These are phyloP conservation scores for Myocastor coypus DNA, from an alignment of 2,113 vertebrate species.

Conservation along the genomic window DNA sequence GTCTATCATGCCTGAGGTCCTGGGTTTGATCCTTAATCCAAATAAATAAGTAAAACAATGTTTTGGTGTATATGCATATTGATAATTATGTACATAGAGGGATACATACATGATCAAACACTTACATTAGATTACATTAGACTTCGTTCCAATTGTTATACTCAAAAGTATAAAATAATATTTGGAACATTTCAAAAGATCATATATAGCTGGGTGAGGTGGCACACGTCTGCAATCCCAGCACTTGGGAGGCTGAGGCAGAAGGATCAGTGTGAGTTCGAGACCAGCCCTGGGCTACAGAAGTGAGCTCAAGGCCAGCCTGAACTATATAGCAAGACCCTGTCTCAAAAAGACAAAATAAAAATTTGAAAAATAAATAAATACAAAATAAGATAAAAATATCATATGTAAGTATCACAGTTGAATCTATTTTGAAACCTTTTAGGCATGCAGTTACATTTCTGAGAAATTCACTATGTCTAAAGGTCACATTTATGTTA, in stretches of 20 bases:
- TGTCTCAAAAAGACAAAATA: no score
- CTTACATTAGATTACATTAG: not conserved
- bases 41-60: not conserved
- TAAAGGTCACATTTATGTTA: conserved; percentile 4
- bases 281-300: no score
- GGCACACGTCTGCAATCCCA: no score
- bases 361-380: no score
- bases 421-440: not conserved
- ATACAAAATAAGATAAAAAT: not conserved
- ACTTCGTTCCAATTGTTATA: not conserved
- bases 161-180: not conserved
- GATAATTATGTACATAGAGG: not conserved
- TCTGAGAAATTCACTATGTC: not conserved
- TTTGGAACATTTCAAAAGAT: not conserved
- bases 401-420: not conserved
- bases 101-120: not conserved
- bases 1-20: not conserved
- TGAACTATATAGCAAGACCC: no score
- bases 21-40: not conserved
- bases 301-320: no score
- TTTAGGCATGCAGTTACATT: not conserved
- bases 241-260: no score
- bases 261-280: no score
- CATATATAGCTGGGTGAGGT: not conserved
- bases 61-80: not conserved